phyloP scores from a whole-genome alignment of 2,797 vertebrate genomes.

The Rhyacichthys aspro region DNA sequence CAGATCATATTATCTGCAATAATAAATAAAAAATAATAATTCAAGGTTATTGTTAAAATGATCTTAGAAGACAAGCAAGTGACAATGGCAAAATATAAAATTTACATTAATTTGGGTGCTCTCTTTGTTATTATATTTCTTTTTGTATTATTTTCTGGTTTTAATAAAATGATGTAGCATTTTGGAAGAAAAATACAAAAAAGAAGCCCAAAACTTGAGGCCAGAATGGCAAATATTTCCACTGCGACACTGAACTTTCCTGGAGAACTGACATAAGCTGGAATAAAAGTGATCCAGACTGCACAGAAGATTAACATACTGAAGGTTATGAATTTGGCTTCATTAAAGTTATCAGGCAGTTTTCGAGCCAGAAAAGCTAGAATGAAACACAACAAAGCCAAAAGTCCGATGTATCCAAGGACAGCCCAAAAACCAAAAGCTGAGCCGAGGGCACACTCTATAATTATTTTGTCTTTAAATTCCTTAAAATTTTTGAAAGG shows the following conservation, averaged over 20 bases:
- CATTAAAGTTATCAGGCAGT: constrained; percentile 78
- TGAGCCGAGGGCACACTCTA: constrained; percentile 74
- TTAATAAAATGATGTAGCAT: constrained; percentile 76
- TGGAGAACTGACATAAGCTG: constrained; percentile 79
- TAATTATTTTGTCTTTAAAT: constrained; percentile 70
- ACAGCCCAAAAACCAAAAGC: constrained; percentile 74
- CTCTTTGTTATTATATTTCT: constrained; percentile 71
- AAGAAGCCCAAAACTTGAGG: constrained; percentile 73
- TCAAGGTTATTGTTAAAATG: no score
- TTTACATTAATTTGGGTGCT: constrained; percentile 50
- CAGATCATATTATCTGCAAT: no score
- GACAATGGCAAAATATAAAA: no score
- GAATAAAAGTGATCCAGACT: constrained; percentile 79
- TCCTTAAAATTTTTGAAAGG: constrained; percentile 61
- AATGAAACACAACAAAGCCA: constrained; percentile 71
- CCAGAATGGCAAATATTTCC: constrained; percentile 78
- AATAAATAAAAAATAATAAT: no score
- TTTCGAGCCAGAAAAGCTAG: constrained; percentile 76
- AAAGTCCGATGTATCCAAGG: constrained; percentile 76
- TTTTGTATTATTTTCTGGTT: constrained; percentile 67
- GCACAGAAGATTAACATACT: constrained; percentile 81
- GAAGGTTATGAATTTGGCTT: constrained; percentile 78
- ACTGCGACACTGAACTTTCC: constrained; percentile 80
- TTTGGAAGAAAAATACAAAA: constrained; percentile 79
- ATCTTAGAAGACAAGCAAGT: no score